Conservation (phyloP, 1,140 invertebrate genomes). For the Leptinotarsa texana region DNA sequence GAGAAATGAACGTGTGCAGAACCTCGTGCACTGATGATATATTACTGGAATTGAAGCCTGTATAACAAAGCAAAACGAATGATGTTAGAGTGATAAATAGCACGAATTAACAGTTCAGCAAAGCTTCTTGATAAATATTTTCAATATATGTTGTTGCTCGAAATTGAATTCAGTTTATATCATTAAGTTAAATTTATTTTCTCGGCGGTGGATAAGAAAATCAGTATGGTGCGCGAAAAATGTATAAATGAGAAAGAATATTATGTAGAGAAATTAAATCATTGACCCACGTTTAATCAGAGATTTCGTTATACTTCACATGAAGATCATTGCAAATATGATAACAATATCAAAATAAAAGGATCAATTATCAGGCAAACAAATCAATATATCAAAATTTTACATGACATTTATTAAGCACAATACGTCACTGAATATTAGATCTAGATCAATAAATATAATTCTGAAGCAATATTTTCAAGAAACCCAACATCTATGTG, state of each 20-base stretch:
- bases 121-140: not conserved
- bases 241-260: not conserved
- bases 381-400: not conserved
- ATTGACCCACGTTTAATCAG: no score
- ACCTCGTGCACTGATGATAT: not conserved
- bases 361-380: no score
- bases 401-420: not conserved
- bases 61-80: not conserved
- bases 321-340: no score
- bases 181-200: not conserved
- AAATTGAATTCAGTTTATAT: not conserved
- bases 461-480: not conserved
- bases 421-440: not conserved
- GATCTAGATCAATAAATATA: not conserved
- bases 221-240: not conserved
- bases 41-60: not conserved
- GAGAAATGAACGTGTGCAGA: not conserved
- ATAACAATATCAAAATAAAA: no score
- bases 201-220: not conserved
- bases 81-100: not conserved
- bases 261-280: no score
- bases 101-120: not conserved
- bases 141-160: not conserved
- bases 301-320: no score
- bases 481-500: not conserved